These are phyloP conservation scores for Hafferia zeledoni DNA, from an alignment of 2,797 vertebrate species.

Conservation along the genomic window DNA sequence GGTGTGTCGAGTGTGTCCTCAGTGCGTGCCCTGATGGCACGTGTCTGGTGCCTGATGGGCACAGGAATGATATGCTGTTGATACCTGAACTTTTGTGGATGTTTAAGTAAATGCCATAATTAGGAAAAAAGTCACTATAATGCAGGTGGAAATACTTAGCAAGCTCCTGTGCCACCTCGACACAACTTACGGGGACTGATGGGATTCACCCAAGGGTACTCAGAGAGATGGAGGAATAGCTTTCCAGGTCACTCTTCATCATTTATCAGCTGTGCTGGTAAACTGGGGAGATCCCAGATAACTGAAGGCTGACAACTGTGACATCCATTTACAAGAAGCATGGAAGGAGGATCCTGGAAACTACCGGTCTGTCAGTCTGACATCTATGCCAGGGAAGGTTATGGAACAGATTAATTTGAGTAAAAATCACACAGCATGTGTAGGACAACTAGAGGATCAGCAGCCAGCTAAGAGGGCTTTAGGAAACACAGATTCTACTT, in stretches of 20 bases:
- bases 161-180: not conserved
- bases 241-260: not conserved
- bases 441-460: not conserved
- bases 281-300: not conserved
- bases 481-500: not conserved
- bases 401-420: not conserved
- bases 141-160: not conserved
- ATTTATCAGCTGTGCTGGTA: not conserved
- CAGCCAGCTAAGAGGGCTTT: not conserved
- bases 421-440: not conserved
- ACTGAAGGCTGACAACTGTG: not conserved
- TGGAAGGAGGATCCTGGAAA: not conserved
- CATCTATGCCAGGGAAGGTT: fast-evolving
- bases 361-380: not conserved
- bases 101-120: not conserved
- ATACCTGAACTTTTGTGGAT: not conserved
- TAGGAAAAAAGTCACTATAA: not conserved
- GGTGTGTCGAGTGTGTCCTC: not conserved
- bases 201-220: not conserved
- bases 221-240: not conserved
- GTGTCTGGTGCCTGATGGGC: not conserved
- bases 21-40: not conserved
- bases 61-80: not conserved
- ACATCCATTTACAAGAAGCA: not conserved
- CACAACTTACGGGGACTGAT: not conserved